Conservation (phyloP, 2,888 invertebrate genomes). For the Perdita meconis region DNA sequence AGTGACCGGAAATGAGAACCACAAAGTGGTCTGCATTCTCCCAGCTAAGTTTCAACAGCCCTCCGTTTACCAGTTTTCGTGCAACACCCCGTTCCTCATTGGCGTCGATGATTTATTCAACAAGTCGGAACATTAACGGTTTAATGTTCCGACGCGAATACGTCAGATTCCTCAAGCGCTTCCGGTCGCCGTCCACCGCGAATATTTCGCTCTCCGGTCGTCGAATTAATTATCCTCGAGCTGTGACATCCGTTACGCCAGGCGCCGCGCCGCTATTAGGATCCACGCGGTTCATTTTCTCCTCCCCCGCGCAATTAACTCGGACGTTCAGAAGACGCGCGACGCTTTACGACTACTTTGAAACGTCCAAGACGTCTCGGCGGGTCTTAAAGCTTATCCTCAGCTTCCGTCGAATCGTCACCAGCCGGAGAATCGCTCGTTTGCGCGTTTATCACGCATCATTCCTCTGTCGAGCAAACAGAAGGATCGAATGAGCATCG, state of each 20-base stretch:
- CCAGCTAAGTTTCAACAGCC: neutral
- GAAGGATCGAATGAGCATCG: slow-evolving; percentile 22
- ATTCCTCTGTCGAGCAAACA: neutral
- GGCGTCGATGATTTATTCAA: slow-evolving; percentile 28
- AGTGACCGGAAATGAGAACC: no score
- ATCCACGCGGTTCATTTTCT: neutral
- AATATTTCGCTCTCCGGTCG: neutral
- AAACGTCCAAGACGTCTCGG: neutral
- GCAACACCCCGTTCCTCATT: neutral
- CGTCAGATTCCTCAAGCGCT: neutral
- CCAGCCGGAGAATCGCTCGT: neutral
- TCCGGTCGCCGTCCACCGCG: neutral
- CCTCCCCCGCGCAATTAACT: slow-evolving; percentile 9
- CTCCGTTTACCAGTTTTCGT: neutral
- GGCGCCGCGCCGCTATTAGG: neutral
- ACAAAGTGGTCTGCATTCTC: no score
- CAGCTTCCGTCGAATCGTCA: neutral
- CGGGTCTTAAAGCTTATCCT: neutral
- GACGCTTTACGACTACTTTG: slow-evolving; percentile 11
- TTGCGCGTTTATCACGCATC: slow-evolving; percentile 4
- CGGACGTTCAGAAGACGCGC: neutral
- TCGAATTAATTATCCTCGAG: slow-evolving; percentile 1
- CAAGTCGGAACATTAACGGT: neutral
- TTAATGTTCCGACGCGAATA: slow-evolving; percentile 8
- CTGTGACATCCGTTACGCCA: slow-evolving; percentile 35